These are phyloP conservation scores for Tangara arthus DNA, from an alignment of 2,797 vertebrate species.

Conservation along the genomic window DNA sequence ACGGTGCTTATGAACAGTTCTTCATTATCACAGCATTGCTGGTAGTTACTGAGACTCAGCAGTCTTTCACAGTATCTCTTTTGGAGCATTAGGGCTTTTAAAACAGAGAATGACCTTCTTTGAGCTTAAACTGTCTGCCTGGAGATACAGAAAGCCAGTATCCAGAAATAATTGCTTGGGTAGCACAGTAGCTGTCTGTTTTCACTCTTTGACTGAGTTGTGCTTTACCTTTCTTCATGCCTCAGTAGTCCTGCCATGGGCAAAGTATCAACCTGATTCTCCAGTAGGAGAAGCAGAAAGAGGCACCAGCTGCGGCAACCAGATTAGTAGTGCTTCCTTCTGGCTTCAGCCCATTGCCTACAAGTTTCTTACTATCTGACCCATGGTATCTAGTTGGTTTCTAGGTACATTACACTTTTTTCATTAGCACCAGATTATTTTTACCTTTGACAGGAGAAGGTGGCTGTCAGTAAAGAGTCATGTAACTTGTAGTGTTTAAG, in stretches of 20 bases:
- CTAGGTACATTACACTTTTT: neutral
- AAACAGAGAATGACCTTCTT: neutral
- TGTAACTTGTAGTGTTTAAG: neutral
- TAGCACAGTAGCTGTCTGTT: neutral
- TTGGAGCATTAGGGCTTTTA: neutral
- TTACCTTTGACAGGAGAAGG: neutral
- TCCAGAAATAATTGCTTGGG: neutral
- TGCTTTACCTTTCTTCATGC: neutral
- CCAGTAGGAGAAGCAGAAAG: neutral
- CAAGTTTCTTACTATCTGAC: neutral
- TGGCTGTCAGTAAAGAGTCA: neutral
- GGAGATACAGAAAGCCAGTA: neutral
- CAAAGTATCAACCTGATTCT: neutral
- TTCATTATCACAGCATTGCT: neutral
- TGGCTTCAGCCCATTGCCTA: neutral
- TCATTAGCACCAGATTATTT: neutral
- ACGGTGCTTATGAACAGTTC: neutral
- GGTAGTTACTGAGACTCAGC: neutral
- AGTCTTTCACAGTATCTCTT: neutral
- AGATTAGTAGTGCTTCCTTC: neutral
- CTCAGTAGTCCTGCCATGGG: accelerated
- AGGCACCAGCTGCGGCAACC: neutral
- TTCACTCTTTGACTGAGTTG: neutral
- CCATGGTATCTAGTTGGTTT: neutral
- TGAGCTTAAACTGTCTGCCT: neutral